Percentiles rank a stretch among this genome's conserved stretches.
Conservation (phyloP, 2,888 invertebrate genomes). For the Peribatodes rhomboidaria region DNA sequence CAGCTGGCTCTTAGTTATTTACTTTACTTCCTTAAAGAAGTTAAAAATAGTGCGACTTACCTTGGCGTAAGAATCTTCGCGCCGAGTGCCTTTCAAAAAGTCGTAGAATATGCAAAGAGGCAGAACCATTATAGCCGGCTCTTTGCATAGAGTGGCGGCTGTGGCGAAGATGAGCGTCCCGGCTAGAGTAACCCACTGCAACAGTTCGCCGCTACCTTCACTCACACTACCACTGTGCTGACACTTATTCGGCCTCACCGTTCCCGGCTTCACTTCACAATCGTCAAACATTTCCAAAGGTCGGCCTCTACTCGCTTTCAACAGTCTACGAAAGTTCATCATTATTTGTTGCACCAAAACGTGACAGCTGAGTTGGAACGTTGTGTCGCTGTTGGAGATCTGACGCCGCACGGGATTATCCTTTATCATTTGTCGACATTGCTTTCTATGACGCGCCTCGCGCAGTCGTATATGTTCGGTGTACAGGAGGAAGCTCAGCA, state of each 20-base stretch:
- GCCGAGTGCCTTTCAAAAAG: constrained; percentile 87
- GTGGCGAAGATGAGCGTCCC: constrained; percentile 89
- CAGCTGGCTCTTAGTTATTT: constrained; percentile 22
- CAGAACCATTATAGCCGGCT: constrained; percentile 97
- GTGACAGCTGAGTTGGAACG: constrained; percentile 78
- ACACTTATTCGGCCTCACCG: constrained; percentile 73
- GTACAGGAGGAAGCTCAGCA: constrained; percentile 95
- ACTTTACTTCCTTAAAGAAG: constrained; percentile 24
- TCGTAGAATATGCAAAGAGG: constrained; percentile 96
- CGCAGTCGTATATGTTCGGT: constrained; percentile 91
- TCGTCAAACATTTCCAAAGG: constrained; percentile 74
- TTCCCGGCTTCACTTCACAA: constrained; percentile 67
- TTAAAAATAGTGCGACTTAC: constrained; percentile 69
- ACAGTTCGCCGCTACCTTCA: constrained; percentile 77
- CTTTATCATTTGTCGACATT: constrained; percentile 71
- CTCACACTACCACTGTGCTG: constrained; percentile 76
- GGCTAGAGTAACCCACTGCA: constrained; percentile 87
- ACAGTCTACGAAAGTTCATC: constrained; percentile 75
- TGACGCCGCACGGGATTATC: constrained; percentile 65
- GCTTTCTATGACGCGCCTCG: constrained; percentile 76
- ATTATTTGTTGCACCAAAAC: constrained; percentile 77
- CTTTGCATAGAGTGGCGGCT: constrained; percentile 96
- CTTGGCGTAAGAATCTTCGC: constrained; percentile 84
- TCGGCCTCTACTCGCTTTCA: constrained; percentile 76
- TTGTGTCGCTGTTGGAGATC: constrained; percentile 64